Evolutionary conservation across 2,797 vertebrate genomes (phyloP).

Genomic region (Propithecus perrieri): DNA sequence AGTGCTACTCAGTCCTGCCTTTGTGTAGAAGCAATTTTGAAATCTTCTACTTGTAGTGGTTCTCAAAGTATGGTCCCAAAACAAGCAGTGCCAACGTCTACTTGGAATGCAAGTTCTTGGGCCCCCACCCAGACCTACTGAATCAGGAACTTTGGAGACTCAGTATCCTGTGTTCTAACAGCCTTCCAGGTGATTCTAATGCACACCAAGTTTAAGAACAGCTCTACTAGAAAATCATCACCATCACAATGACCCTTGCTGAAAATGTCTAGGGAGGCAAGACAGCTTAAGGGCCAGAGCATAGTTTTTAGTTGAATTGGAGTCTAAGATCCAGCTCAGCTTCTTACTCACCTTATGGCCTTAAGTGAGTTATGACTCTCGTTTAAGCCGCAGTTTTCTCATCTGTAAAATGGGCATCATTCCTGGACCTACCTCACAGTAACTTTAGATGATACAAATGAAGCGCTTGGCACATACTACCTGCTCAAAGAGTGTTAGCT

Average conservation of each 20-base stretch:
- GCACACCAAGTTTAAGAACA: not conserved
- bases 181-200: not conserved
- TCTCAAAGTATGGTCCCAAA: not conserved
- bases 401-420: not conserved
- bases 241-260: not conserved
- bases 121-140: not conserved
- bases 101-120: not conserved
- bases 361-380: not conserved
- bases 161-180: not conserved
- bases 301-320: not conserved
- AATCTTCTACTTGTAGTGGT: not conserved
- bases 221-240: not conserved
- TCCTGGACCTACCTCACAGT: not conserved
- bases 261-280: not conserved
- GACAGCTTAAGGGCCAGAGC: not conserved
- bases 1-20: not conserved
- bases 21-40: not conserved
- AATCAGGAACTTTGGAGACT: not conserved
- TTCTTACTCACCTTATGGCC: not conserved
- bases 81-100: not conserved
- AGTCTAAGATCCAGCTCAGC: not conserved
- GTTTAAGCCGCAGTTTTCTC: not conserved
- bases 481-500: not conserved
- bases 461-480: not conserved
- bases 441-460: not conserved